Base-by-base conservation (phyloP, 2,797 vertebrate species). In the Smutsia temminckii region DNA sequence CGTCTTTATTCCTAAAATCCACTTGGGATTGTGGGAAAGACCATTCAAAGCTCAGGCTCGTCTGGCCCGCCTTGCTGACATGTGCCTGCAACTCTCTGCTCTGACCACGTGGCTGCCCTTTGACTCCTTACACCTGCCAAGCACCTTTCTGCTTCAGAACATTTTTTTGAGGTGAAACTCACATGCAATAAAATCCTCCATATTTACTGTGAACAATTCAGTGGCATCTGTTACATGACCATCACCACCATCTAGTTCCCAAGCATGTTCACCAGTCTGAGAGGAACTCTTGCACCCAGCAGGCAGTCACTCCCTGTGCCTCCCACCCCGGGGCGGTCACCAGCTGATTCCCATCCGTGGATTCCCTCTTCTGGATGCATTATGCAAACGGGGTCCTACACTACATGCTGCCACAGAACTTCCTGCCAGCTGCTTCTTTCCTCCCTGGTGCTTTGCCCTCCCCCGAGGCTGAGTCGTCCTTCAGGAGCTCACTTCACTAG, bases 321-420 rank as follows among this genome's bases (percentile, higher is more conserved):
- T 25, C 8, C 3, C 0, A 0, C 7, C 20, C 42, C 25, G 2
- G 1, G n/a, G 49, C 37, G 29, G 3, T 49, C 20, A 23, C 40
- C 1, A 1, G 5, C 3, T 27, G 9, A 11, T 21, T 17, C 20
- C 57, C 29, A 2, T 40, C 21, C 0, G 0, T 0, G 5, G 46
- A 9, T 42, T 37, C 27, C 17, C 0, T 11, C 59, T 53, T 63
- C 32, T 0, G 34, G 53, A 71, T 3, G 3, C 69, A 77, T 69
- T 75, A 5, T 2, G 7, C 16, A 59, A 51, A n/a, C 2, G 12
- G 61, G 66, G 14, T 12, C 55, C 69, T 37, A 84, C 9, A 3
- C 18, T 11, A 11, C 1, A 7, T 0, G 32, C 42, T 29, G 46
- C 74, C 90, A 57, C 37, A 12, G 68, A 40, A 40, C 75, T 42